These are phyloP conservation scores for Speoplatyrhinus poulsoni DNA, from an alignment of 2,113 vertebrate species.

Conservation along the genomic window DNA sequence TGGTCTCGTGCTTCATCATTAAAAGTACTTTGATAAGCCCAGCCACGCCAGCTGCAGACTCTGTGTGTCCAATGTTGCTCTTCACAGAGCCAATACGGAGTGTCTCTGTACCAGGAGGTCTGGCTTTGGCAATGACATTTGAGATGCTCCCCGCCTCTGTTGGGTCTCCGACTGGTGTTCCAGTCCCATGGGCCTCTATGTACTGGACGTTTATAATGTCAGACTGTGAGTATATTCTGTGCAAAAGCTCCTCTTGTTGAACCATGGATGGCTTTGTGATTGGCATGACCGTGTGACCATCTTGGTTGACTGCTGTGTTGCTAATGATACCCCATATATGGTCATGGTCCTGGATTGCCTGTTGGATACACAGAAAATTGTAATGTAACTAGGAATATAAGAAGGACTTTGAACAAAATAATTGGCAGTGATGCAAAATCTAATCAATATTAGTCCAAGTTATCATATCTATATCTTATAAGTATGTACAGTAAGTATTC, in stretches of 20 bases:
- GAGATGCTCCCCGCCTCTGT: conserved; percentile 81
- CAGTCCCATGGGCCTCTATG: conserved; percentile 85
- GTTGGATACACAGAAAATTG: conserved; percentile 16
- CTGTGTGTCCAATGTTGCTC: conserved; percentile 85
- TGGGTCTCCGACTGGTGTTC: conserved; percentile 81
- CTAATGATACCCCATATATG: conserved; percentile 83
- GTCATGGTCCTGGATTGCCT: conserved; percentile 79
- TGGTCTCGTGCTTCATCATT: conserved; percentile 84
- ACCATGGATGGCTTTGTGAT: conserved; percentile 82
- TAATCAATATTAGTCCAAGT: no score
- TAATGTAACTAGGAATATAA: no score
- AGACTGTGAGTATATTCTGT: conserved; percentile 75
- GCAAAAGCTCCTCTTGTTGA: conserved; percentile 83
- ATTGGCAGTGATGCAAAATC: no score
- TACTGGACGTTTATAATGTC: conserved; percentile 81
- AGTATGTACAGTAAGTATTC: no score
- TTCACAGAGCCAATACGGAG: conserved; percentile 87
- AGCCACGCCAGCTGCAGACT: conserved; percentile 83
- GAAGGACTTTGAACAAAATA: no score
- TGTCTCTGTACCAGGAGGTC: conserved; percentile 43
- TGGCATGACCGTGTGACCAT: conserved; percentile 75
- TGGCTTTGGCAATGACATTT: conserved; percentile 76
- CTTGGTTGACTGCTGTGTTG: conserved; percentile 84
- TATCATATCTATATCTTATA: no score
- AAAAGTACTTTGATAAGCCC: conserved; percentile 85